phyloP scores from a whole-genome alignment of 2,797 vertebrate species.

The Alcedo quadribrachys region DNA sequence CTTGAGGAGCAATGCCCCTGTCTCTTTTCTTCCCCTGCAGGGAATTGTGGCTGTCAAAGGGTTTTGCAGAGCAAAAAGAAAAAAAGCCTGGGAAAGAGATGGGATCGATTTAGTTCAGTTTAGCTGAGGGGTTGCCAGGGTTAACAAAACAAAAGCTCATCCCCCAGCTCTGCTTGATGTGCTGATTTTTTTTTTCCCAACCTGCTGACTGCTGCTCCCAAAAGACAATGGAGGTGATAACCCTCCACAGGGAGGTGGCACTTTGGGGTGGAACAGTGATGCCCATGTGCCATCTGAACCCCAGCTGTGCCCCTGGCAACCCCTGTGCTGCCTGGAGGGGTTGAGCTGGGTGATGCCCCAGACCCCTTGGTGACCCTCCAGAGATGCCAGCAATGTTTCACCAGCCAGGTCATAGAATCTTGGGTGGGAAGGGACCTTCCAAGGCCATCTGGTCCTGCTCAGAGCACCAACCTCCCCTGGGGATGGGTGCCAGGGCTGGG shows the following conservation, averaged over 20 bases:
- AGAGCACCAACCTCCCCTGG: neutral
- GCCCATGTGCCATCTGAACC: neutral
- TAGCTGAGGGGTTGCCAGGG: neutral
- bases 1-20: neutral
- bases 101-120: neutral
- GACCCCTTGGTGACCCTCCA: neutral
- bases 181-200: neutral
- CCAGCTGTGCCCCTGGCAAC: slow-evolving; percentile 50
- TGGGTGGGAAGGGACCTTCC: neutral
- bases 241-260: slow-evolving; percentile 54
- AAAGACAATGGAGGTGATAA: neutral
- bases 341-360: neutral
- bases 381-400: neutral
- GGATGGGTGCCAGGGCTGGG: neutral
- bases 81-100: neutral
- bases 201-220: neutral
- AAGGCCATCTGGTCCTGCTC: neutral
- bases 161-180: neutral
- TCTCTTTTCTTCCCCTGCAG: neutral
- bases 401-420: neutral
- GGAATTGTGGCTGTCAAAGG: neutral
- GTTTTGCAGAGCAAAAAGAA: neutral
- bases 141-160: neutral
- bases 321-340: slow-evolving; percentile 40
- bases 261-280: slow-evolving; percentile 38